Evolutionary conservation across 2,797 vertebrate genomes (phyloP).

Genomic region (Gastrophryne carolinensis): DNA sequence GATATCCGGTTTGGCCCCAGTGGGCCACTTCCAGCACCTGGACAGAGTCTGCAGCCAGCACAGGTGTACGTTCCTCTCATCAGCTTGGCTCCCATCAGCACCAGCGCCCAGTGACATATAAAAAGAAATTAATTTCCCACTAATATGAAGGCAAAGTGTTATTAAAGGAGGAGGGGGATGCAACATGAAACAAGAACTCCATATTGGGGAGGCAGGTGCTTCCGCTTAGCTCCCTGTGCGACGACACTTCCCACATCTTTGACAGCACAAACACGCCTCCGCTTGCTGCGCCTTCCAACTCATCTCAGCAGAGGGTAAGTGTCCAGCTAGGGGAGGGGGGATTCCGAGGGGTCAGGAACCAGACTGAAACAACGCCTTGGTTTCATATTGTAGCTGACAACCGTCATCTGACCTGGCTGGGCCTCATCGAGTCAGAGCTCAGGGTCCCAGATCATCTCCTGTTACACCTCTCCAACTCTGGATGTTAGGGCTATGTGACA

Average conservation of each 20-base stretch:
- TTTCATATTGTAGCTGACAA: too few species aligned
- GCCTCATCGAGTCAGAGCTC: too few species aligned
- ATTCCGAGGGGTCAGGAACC: too few species aligned
- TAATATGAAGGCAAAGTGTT: constrained; percentile 52
- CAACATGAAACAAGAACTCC: constrained; percentile 42
- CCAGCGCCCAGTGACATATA: constrained; percentile 42
- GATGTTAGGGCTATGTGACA: too few species aligned
- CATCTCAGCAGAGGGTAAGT: neutral
- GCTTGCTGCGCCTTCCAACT: neutral
- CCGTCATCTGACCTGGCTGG: too few species aligned
- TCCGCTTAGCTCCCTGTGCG: constrained; percentile 37
- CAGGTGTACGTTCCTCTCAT: constrained; percentile 34
- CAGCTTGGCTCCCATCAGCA: constrained; percentile 6
- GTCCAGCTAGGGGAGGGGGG: neutral
- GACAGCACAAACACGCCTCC: neutral
- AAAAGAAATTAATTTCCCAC: constrained; percentile 54
- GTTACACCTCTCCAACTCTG: too few species aligned
- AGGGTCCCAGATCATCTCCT: too few species aligned
- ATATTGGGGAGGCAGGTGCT: constrained; percentile 48
- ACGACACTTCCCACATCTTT: neutral
- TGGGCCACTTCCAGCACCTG: constrained; percentile 18
- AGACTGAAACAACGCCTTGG: too few species aligned
- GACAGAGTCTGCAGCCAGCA: constrained; percentile 19
- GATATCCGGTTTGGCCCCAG: neutral
- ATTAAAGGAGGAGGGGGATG: constrained; percentile 38